Base-by-base conservation (phyloP, 2,113 vertebrate species). In the Clarias batrachus region DNA sequence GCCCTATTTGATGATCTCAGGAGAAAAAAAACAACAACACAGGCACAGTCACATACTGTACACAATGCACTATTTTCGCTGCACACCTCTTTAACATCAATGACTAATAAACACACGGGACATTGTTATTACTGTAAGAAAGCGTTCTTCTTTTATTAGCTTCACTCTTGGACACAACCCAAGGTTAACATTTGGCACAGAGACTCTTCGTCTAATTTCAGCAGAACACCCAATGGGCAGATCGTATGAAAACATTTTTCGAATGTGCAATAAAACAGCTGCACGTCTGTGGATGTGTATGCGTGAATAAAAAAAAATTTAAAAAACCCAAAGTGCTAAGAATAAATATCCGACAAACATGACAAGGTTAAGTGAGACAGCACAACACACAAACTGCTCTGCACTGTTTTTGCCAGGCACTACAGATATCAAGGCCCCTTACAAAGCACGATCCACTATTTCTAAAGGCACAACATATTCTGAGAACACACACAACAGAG, bases 121-220 rank as follows among this genome's bases (percentile, higher is more conserved):
- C 77, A 66, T 54, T 6, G 0, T 2, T 10, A 73, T 86, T 89
- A 60, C 60, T 83, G 88, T 74, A 89, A 92, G 62, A 91, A 90
- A 83, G 56, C 81, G 77, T 48, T 85, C 56, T 37, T 85, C 54
- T 84, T 91, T 91, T 92, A 91, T 91, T 92, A 66, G 70, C 80
- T 87, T 89, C 87, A 57, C 87, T 87, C 76, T 56, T 89, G 89
- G 82, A 62, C 68, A 56, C 52, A 63, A 85, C 73, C 1, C 83
- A 81, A 81, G 81, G 66, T 82, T 70, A 3, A 88, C 85, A 88
- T 89, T 87, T 91, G 89, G 90, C 89, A 90, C 90, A 73, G 25
- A 88, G 2, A 87, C 17, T 33, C 68, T 88, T 84, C 27, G 71
- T 89, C 85, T 1, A 52, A 81, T 77, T 92, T 92, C 41, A 59